Conservation (phyloP, 2,113 vertebrate genomes). For the Grantiella picta region DNA sequence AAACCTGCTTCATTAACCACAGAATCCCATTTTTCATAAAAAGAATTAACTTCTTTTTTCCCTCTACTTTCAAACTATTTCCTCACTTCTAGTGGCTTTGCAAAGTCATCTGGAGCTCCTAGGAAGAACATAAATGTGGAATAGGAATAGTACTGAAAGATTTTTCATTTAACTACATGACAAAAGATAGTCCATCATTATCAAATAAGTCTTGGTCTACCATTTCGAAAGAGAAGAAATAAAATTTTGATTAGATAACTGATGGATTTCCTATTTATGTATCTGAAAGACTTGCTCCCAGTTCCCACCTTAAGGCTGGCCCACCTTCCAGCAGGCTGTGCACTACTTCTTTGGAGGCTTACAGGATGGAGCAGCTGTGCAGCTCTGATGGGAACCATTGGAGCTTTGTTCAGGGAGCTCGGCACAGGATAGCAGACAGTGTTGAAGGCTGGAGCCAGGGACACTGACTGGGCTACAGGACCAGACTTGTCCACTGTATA, state of each 20-base stretch:
- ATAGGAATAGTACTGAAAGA: background rate
- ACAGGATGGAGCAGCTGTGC: background rate
- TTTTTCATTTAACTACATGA: background rate
- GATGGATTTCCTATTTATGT: background rate
- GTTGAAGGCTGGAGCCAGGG: background rate
- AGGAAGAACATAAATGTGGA: background rate
- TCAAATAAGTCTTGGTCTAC: background rate
- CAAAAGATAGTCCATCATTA: background rate
- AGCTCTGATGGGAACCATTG: background rate
- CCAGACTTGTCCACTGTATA: background rate
- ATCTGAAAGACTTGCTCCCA: background rate
- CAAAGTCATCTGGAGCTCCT: slow-evolving; percentile 4
- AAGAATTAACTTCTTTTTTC: background rate
- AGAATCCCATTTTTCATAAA: background rate
- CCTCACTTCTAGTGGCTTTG: background rate
- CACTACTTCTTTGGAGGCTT: background rate
- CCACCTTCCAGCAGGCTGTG: background rate
- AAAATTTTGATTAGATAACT: background rate
- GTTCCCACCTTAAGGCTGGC: background rate
- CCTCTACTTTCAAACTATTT: background rate
- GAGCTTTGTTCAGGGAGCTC: background rate
- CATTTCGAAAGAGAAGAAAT: background rate
- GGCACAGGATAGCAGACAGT: background rate
- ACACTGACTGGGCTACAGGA: background rate
- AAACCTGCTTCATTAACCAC: slow-evolving; percentile 2